Evolutionary conservation across 2,888 invertebrate species (phyloP).

Genomic region (Epinotia brunnichana): DNA sequence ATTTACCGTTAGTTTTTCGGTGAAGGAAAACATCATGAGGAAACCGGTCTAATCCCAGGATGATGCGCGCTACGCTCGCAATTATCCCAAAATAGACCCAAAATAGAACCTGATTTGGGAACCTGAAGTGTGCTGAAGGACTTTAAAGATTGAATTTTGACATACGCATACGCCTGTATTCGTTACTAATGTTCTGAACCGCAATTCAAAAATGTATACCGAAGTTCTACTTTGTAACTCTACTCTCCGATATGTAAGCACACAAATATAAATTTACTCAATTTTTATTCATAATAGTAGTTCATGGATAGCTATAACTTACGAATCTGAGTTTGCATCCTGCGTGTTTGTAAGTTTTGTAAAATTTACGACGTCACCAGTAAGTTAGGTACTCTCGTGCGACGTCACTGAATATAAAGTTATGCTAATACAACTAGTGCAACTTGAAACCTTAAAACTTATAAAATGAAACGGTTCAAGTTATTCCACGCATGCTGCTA

Average conservation of each 20-base stretch:
- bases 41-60: no score
- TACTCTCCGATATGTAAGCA: constrained; percentile 1
- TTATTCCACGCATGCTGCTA: constrained; percentile 63
- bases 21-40: no score
- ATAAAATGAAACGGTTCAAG: constrained; percentile 64
- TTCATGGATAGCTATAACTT: constrained; percentile 73
- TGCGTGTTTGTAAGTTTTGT: constrained; percentile 75
- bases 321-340: constrained; percentile 72
- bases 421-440: constrained; percentile 77
- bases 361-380: constrained; percentile 78
- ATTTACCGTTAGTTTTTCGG: no score
- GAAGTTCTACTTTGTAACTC: neutral
- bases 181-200: no score
- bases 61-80: no score
- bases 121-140: no score
- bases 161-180: no score
- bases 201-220: neutral
- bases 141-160: no score
- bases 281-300: constrained; percentile 52
- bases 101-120: no score
- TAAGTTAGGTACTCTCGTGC: constrained; percentile 60
- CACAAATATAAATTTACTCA: constrained; percentile 37
- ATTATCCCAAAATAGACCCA: no score
- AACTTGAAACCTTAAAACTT: constrained; percentile 75
- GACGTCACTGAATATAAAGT: constrained; percentile 78